Conservation (phyloP, 2,113 vertebrate species). For the Alethe castanea region DNA sequence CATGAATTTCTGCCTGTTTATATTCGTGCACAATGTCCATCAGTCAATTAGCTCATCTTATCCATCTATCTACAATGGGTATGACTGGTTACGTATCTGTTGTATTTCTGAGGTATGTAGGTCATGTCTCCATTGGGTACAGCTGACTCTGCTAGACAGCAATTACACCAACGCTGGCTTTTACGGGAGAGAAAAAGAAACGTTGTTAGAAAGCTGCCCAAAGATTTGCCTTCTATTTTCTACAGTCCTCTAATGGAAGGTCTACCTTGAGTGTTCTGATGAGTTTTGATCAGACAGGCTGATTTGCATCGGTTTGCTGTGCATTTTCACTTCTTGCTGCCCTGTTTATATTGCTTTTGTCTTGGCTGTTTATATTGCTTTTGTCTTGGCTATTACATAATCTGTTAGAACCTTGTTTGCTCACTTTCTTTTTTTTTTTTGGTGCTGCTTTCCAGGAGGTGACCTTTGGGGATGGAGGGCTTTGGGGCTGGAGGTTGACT, state of each 20-base stretch:
- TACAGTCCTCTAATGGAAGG: neutral
- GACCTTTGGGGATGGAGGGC: neutral
- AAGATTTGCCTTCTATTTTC: slow-evolving; percentile 7
- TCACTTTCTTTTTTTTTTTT: neutral
- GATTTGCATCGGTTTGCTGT: neutral
- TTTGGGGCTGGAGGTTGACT: neutral
- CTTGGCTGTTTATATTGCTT: neutral
- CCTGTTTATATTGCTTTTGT: neutral
- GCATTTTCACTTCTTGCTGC: neutral
- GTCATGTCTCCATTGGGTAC: slow-evolving; percentile 47
- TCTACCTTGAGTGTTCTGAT: neutral
- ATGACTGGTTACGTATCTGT: neutral
- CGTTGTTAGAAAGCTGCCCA: neutral
- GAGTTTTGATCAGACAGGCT: neutral
- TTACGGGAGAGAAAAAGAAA: slow-evolving; percentile 11
- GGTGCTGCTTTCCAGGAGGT: neutral
- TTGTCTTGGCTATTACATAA: slow-evolving; percentile 4
- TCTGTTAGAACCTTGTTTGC: neutral
- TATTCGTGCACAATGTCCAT: neutral
- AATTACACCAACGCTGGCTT: slow-evolving; percentile 9
- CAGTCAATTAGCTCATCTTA: slow-evolving; percentile 18
- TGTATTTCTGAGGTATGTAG: slow-evolving; percentile 56
- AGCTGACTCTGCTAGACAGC: slow-evolving; percentile 44
- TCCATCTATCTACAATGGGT: neutral
- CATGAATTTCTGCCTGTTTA: slow-evolving; percentile 3